These are phyloP conservation scores for Eleginops maclovinus DNA, from an alignment of 2,113 vertebrate species.

Conservation along the genomic window DNA sequence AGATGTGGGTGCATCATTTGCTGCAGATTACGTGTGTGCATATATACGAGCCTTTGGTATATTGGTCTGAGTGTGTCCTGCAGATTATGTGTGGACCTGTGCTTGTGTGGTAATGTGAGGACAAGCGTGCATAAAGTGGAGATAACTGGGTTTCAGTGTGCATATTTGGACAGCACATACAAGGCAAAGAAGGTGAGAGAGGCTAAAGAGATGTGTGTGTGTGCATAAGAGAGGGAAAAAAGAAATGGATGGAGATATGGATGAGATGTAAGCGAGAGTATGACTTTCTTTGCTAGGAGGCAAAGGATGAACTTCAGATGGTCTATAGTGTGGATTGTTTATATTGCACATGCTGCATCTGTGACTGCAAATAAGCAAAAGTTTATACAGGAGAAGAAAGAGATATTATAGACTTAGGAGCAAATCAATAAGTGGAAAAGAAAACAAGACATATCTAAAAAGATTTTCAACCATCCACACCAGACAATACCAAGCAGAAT, in stretches of 20 bases:
- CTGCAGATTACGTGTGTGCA: slow-evolving; percentile 30
- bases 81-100: slow-evolving; percentile 38
- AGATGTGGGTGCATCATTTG: slow-evolving; percentile 24
- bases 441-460: background rate
- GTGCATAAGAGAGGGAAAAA: background rate
- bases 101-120: slow-evolving; percentile 11
- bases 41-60: background rate
- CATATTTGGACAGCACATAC: slow-evolving; percentile 16
- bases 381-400: background rate
- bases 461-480: background rate
- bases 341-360: background rate
- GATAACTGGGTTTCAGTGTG: slow-evolving; percentile 12
- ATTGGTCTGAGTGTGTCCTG: slow-evolving; percentile 21
- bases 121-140: slow-evolving; percentile 34
- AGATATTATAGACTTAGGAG: background rate
- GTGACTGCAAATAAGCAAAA: background rate
- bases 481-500: background rate
- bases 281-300: background rate
- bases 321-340: background rate
- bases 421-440: background rate
- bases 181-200: slow-evolving; percentile 6
- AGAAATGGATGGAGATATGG: background rate
- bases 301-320: background rate
- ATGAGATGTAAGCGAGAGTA: slow-evolving; percentile 2
- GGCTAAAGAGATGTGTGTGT: background rate